Percentiles rank a stretch among this genome's conserved stretches.
Conservation (phyloP, 2,113 vertebrate species). For the Uria lomvia region DNA sequence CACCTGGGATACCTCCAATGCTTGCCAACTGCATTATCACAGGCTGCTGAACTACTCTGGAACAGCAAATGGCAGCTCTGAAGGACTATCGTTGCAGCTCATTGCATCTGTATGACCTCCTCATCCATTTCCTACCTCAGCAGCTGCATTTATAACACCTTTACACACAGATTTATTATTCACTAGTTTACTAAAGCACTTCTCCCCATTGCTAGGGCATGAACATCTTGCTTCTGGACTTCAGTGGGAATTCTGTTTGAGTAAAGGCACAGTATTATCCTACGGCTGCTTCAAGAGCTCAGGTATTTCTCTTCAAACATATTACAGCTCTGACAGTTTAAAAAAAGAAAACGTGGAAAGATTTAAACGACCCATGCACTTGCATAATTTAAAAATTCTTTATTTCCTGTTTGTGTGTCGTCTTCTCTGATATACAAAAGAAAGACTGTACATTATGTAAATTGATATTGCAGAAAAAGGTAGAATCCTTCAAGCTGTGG, state of each 20-base stretch:
- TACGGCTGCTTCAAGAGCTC: neutral
- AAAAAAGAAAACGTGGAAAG: neutral
- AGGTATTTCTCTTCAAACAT: neutral
- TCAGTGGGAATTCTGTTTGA: neutral
- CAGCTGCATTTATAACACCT: neutral
- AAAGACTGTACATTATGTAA: neutral
- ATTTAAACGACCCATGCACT: neutral
- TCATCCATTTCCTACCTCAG: neutral
- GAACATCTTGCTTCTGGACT: neutral
- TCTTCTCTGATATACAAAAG: neutral
- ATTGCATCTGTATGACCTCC: rapidly evolving
- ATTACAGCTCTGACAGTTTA: neutral
- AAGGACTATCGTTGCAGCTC: neutral
- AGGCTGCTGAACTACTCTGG: neutral
- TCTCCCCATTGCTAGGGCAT: neutral
- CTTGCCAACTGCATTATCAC: rapidly evolving
- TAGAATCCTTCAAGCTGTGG: neutral
- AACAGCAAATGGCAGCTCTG: rapidly evolving
- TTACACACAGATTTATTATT: neutral
- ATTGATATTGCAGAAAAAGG: neutral
- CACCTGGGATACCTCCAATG: rapidly evolving
- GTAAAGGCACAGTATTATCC: neutral
- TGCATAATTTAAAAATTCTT: neutral
- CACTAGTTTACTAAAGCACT: neutral
- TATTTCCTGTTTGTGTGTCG: neutral